Base-by-base conservation (phyloP, 2,888 invertebrate species). In the Phalera bucephala region DNA sequence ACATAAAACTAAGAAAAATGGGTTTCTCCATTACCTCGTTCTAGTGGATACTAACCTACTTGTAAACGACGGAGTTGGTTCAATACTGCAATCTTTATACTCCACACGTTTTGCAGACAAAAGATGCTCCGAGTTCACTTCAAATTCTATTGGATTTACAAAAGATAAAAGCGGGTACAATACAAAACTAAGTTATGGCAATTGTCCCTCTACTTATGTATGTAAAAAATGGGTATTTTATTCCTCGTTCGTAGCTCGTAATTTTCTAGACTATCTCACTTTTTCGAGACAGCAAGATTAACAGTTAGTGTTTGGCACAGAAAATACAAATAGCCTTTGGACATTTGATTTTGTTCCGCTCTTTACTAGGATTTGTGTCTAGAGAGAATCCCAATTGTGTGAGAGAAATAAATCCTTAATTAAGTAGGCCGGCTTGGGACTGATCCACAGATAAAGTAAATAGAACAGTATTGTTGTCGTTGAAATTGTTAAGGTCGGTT, bases 281-380 rank as follows among this genome's bases (percentile, higher is more conserved):
- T 45, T 44, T 43, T 38, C 36, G 36, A 51, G 52, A 40, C 57
- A 52, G 40, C 28, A 52, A 59, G 52, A 64, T 56, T 55, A 58
- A 61, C 62, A 54, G 46, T 47, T 35, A 33, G 31, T 37, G 33
- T 50, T 43, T 46, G 41, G 42, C 38, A 40, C 40, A 48, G 48
- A 61, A 55, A 62, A 58, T 55, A 60, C 57, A 57, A 63, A 63
- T 60, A 55, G 47, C 45, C 32, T 40, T 37, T 30, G 52, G 48
- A 52, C 50, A 55, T 58, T 56, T 52, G 54, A 58, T 60, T 58
- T 56, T 54, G 48, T 57, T 55, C 41, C 29, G 9, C 44, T 48
- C 41, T 45, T 52, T 49, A 36, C 40, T 39, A 44, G 45, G 52
- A 64, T 64, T 64, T 54, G 51, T 61, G 45, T 57, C 41, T 50